Base-by-base conservation (phyloP, 1,140 invertebrate genomes). In the Mamestra configurata region DNA sequence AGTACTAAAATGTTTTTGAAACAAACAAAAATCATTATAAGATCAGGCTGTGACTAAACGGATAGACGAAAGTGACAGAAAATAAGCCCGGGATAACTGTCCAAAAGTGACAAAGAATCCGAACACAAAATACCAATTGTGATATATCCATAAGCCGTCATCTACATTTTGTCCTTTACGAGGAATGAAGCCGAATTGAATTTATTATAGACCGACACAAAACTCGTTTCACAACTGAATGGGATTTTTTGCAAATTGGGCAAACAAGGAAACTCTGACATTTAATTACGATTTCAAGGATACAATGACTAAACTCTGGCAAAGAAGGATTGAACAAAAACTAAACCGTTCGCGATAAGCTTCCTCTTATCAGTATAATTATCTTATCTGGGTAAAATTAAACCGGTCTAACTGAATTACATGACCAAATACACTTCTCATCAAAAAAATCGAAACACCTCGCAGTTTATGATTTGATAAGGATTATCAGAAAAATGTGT, bases 361-460 rank as follows among this genome's bases (percentile, higher is more conserved):
- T 76, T 37, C 49, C 71, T 83, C 82, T 77, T 89, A 91, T 90
- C 88, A 79, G 57, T 83, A 86, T 57, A 57, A 57, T 88, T 90
- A 92, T 90, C 89, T 93, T 92, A 93, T 93, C 91, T 86, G 51
- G 80, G 76, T 89, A 81, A 92, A 91, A 93, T 90, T 90, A 90
- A 88, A 92, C 87, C 84, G 89, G 90, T 87, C 81, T 87, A 86
- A 86, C 86, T 85, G 84, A 80, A 84, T 93, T 91, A 90, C 88
- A 82, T 77, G 79, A 86, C 86, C 83, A 93, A 92, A 92, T 92
- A n/a, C n/a, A n/a, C n/a, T n/a, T n/a, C n/a, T n/a, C n/a, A n/a
- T n/a, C n/a, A n/a, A n/a, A n/a, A n/a, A n/a, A n/a, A n/a, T n/a
- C n/a, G n/a, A n/a, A n/a, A n/a, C n/a, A n/a, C n/a, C n/a, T n/a